Conservation (phyloP, 2,797 vertebrate genomes). For the Scomberomorus guttatus region DNA sequence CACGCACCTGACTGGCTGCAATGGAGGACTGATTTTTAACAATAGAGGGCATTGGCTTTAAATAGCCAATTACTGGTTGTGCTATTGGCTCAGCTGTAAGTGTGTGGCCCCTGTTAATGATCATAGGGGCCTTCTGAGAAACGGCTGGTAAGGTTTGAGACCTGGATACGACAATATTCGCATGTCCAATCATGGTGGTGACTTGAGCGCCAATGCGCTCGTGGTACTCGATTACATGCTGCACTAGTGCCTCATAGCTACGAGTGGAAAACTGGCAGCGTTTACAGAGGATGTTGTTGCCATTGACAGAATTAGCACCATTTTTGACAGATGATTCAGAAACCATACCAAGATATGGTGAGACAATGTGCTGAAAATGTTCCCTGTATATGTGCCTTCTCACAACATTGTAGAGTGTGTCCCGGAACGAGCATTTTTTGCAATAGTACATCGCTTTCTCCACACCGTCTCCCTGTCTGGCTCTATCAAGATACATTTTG, state of each 20-base stretch:
- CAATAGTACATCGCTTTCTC: slow-evolving; percentile 98
- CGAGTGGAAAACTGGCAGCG: slow-evolving; percentile 97
- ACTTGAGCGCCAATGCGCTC: slow-evolving; percentile 98
- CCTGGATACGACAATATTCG: slow-evolving; percentile 91
- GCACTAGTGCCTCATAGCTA: slow-evolving; percentile 96
- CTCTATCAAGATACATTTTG: slow-evolving; percentile 89
- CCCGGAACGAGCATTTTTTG: slow-evolving; percentile 98
- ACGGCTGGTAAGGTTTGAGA: slow-evolving; percentile 86
- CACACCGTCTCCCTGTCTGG: slow-evolving; percentile 89
- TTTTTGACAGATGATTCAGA: slow-evolving; percentile 91
- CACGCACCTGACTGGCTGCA: slow-evolving; percentile 83
- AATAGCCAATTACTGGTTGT: slow-evolving; percentile 92
- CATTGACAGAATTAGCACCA: slow-evolving; percentile 83
- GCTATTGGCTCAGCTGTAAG: slow-evolving; percentile 87
- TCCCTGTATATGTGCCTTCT: slow-evolving; percentile 99
- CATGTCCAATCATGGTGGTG: slow-evolving; percentile 98
- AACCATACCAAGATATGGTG: slow-evolving; percentile 93
- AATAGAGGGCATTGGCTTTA: slow-evolving; percentile 88
- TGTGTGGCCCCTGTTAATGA: slow-evolving; percentile 85
- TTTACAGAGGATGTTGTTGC: slow-evolving; percentile 95
- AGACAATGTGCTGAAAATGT: slow-evolving; percentile 98
- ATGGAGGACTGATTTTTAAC: slow-evolving; percentile 85
- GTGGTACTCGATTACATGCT: slow-evolving; percentile 98
- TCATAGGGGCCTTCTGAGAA: slow-evolving; percentile 87
- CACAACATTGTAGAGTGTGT: slow-evolving; percentile 97